phyloP scores from a whole-genome alignment of 2,797 vertebrate genomes.

The Lagodon rhomboides region DNA sequence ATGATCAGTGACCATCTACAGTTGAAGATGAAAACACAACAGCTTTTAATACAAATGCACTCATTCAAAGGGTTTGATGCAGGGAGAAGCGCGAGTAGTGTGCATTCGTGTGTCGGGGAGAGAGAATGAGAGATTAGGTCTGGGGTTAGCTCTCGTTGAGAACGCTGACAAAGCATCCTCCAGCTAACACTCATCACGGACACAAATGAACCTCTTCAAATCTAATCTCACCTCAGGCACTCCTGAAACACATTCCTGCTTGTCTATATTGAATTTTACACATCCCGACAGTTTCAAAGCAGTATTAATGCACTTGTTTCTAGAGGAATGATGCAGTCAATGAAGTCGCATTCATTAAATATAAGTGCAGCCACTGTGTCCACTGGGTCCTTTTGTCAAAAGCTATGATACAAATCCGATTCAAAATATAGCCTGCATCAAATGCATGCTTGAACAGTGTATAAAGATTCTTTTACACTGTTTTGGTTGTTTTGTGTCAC shows the following conservation, averaged over 20 bases:
- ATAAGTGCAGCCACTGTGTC: background rate
- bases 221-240: slow-evolving; percentile 50
- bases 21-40: slow-evolving; percentile 19
- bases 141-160: slow-evolving; percentile 42
- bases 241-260: slow-evolving; percentile 41
- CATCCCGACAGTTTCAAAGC: slow-evolving; percentile 35
- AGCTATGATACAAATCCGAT: slow-evolving; percentile 14
- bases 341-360: slow-evolving; percentile 22
- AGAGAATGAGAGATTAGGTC: slow-evolving; percentile 39
- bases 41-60: slow-evolving; percentile 17
- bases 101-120: background rate
- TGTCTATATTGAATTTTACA: slow-evolving; percentile 31
- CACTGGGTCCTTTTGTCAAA: slow-evolving; percentile 6
- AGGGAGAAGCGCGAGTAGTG: background rate
- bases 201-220: slow-evolving; percentile 59
- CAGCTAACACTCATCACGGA: slow-evolving; percentile 45
- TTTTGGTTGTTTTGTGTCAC: background rate
- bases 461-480: background rate
- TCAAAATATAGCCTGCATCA: slow-evolving; percentile 12
- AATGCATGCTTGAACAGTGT: background rate
- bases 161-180: slow-evolving; percentile 67
- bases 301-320: slow-evolving; percentile 10
- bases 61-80: slow-evolving; percentile 1
- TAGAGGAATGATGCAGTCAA: slow-evolving; percentile 1
- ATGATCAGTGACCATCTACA: background rate